Percentiles rank a stretch among this genome's conserved stretches.
Conservation (phyloP, 2,113 vertebrate species). For the Crotalus tigris region DNA sequence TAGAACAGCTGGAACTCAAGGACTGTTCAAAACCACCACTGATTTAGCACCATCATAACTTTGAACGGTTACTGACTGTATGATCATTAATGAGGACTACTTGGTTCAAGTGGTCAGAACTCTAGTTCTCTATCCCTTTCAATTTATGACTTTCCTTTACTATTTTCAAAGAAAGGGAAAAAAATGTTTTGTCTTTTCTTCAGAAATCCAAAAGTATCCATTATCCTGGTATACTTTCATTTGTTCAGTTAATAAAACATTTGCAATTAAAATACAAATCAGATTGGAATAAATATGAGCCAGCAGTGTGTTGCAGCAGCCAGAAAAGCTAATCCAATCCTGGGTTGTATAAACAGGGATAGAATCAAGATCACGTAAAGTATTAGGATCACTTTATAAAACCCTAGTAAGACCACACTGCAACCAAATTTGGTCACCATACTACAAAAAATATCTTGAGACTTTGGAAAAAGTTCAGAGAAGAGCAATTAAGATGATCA, state of each 20-base stretch:
- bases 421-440: no score
- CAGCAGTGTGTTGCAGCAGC: no score
- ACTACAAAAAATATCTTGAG: no score
- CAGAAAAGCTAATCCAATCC: no score
- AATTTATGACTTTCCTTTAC: neutral
- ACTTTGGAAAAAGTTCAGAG: no score
- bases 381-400: no score
- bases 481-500: no score
- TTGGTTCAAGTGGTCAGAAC: neutral
- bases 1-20: neutral
- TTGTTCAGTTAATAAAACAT: neutral
- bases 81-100: neutral
- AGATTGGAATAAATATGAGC: neutral
- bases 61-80: neutral
- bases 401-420: no score
- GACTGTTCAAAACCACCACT: neutral
- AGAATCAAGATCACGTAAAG: no score
- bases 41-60: neutral
- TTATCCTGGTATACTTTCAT: neutral
- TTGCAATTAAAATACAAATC: neutral
- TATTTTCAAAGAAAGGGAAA: neutral
- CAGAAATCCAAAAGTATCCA: neutral
- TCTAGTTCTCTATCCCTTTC: neutral
- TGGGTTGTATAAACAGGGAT: no score
- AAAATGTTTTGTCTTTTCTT: neutral